A percentile compares a stretch with the other conserved stretches of the same genome.
These are phyloP conservation scores for Tokudaia tokunoshimensis DNA, from an alignment of 2,797 vertebrate species.

Conservation along the genomic window DNA sequence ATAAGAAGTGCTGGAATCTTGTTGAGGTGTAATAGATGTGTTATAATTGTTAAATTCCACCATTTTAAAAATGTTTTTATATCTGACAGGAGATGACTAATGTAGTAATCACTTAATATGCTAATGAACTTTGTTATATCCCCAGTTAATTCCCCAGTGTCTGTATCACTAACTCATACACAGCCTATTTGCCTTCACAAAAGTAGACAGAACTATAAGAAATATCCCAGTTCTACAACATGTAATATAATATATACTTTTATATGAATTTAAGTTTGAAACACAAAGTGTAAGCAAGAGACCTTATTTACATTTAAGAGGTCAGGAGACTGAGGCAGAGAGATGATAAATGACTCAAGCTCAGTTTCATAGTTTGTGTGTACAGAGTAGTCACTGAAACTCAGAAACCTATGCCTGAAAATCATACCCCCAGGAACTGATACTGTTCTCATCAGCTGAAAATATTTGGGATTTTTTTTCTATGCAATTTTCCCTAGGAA, in stretches of 20 bases:
- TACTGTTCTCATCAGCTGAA: background rate
- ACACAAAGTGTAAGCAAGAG: background rate
- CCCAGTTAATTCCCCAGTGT: background rate
- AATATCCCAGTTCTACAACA: background rate
- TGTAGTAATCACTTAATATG: background rate
- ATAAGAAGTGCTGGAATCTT: background rate
- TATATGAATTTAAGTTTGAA: background rate
- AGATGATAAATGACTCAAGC: background rate
- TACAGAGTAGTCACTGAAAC: background rate
- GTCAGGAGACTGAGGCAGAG: background rate
- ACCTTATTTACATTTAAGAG: background rate
- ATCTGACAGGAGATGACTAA: background rate
- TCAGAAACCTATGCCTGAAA: background rate
- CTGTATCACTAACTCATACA: background rate
- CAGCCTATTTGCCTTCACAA: background rate
- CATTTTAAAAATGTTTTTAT: background rate
- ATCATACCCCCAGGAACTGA: background rate
- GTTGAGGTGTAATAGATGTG: accelerated
- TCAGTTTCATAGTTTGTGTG: background rate
- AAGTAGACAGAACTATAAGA: background rate
- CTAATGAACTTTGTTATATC: background rate
- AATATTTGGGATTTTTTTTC: background rate
- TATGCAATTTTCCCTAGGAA: background rate
- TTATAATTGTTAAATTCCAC: background rate
- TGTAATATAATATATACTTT: background rate